Evolutionary conservation across 2,888 invertebrate species (phyloP), one percentile per base, ranked within the genome.

Genomic region (Drosophila putrida): DNA sequence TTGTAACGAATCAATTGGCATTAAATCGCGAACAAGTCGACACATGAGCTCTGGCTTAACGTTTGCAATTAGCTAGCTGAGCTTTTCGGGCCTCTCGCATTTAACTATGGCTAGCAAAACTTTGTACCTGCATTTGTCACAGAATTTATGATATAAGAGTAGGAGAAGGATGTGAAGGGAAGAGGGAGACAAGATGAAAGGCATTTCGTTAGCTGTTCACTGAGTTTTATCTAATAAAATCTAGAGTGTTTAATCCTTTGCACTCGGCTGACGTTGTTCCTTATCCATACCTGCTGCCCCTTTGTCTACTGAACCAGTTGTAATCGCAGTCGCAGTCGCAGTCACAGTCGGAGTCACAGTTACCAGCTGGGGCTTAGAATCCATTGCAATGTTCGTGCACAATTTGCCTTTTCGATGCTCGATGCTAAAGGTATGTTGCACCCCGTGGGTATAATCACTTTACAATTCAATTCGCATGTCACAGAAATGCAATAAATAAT

Each of bases 41-140:
- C 79, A 75, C 61, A 47, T 51, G 57, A 59, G 27, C 15, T 4
- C 41, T 10, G 60, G 61, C 64, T 69, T 78, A 64, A 67, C 68
- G 60, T 64, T 74, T 58, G 64, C 75, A 75, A 75, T 75, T 75
- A 75, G 75, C 44, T 49, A 35, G 33, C 35, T 25, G 9, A 44
- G 68, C 54, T 74, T 64, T 65, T 59, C 33, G 71, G 46, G 49
- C 47, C 31, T 41, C 39, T 27, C 47, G 31, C n/a, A 10, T 33
- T 61, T 54, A 61, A 62, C 80, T 70, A 44, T 43, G 69, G 36
- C 85, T 51, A 63, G 68, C 54, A 69, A 86, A 83, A 83, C 67
- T 87, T 87, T 81, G 72, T 70, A 87, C 88, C 88, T 84, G 89
- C 88, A 84, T 89, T 87, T 89, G 87, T 81, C 89, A 85, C 65